Evolutionary conservation across 2,113 vertebrate species (phyloP).

Genomic region (Amphiprion ocellaris): DNA sequence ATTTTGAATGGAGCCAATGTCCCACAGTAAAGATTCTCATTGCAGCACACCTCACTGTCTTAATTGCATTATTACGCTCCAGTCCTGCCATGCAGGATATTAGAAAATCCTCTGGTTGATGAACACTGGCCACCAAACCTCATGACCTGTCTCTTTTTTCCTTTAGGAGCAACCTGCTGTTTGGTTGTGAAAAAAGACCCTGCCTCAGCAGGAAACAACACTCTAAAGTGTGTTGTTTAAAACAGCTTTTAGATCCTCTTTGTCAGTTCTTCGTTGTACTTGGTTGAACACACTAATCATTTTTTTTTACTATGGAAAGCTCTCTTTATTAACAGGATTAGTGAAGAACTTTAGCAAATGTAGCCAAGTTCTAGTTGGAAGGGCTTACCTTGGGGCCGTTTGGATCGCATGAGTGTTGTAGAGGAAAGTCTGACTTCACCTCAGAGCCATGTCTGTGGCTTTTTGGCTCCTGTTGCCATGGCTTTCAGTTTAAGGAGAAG

Average conservation of each 20-base stretch:
- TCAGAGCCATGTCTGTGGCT: constrained; percentile 51
- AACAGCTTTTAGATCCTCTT: constrained; percentile 27
- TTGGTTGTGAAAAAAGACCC: constrained; percentile 18
- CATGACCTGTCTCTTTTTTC: constrained; percentile 47
- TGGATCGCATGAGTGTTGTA: constrained; percentile 43
- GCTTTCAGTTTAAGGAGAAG: constrained; percentile 55
- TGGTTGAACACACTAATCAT: constrained; percentile 34
- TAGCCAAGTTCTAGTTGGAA: constrained; percentile 40
- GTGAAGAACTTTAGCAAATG: constrained; percentile 53
- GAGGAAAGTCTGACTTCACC: constrained; percentile 63
- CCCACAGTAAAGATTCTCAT: constrained; percentile 76
- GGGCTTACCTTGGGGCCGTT: constrained; percentile 44
- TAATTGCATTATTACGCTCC: constrained; percentile 76
- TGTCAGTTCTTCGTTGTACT: constrained; percentile 31
- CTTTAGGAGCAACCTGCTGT: constrained; percentile 18
- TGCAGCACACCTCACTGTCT: constrained; percentile 70
- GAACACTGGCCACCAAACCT: constrained; percentile 61
- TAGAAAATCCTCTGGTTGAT: constrained; percentile 64
- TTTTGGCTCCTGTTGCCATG: constrained; percentile 63
- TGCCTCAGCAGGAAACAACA: constrained; percentile 35
- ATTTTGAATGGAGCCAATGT: constrained; percentile 80
- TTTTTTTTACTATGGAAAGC: constrained; percentile 13
- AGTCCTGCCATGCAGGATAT: constrained; percentile 71
- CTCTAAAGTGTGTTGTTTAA: constrained; percentile 47
- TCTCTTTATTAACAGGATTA: constrained; percentile 57